A percentile compares a stretch with the other conserved stretches of the same genome.
These are phyloP conservation scores for Orestias chungarensis DNA, from an alignment of 2,797 vertebrate genomes.

Conservation along the genomic window DNA sequence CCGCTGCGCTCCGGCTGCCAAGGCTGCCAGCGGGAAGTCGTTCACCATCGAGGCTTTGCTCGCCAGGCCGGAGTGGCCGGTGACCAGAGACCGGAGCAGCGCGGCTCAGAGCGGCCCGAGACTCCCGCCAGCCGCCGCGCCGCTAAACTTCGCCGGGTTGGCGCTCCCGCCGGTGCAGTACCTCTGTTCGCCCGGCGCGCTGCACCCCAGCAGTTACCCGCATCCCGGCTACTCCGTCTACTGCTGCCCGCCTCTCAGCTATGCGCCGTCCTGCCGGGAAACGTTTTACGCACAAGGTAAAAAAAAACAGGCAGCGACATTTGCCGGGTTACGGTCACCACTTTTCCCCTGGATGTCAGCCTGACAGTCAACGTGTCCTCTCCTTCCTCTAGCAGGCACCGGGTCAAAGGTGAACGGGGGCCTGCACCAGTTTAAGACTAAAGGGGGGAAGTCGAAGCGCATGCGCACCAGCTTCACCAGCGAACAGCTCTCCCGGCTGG, in stretches of 20 bases:
- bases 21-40: conserved; percentile 71
- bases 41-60: conserved; percentile 89
- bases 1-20: conserved; percentile 49
- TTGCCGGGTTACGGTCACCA: accelerated
- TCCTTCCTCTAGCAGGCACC: conserved; percentile 52
- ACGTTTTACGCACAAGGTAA: conserved; percentile 81
- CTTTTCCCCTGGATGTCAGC: accelerated
- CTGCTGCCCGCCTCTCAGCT: conserved; percentile 74
- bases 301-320: conserved; percentile 27
- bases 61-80: conserved; percentile 71
- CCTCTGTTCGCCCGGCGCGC: conserved; percentile 59
- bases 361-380: neutral
- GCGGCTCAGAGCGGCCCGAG: conserved; percentile 43
- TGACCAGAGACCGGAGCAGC: conserved; percentile 39
- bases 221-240: conserved; percentile 77
- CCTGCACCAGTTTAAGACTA: conserved; percentile 73
- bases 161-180: conserved; percentile 56
- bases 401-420: conserved; percentile 67
- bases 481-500: conserved; percentile 85
- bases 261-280: conserved; percentile 70
- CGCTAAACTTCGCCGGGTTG: conserved; percentile 50
- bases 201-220: conserved; percentile 56
- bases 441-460: conserved; percentile 82
- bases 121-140: conserved; percentile 39
- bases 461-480: conserved; percentile 87